Percentiles rank a stretch among this genome's conserved stretches.
phyloP scores from a whole-genome alignment of 2,797 vertebrate genomes.

The Distichodus sexfasciatus region DNA sequence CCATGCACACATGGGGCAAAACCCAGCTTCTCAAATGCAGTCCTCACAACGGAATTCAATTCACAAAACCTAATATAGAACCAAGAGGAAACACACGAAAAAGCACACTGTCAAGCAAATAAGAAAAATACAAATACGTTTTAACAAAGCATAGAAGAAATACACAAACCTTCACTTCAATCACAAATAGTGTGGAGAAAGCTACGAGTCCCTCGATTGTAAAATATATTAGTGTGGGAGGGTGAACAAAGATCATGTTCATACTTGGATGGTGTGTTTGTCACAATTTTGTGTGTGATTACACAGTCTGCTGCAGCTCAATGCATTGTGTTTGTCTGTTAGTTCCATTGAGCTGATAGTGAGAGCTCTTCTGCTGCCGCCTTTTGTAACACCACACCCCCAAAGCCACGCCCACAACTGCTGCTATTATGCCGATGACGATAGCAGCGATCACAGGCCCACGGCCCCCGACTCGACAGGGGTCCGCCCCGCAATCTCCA shows the following conservation, averaged over 20 bases:
- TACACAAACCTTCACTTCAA: constrained; percentile 43
- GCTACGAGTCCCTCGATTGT: constrained; percentile 5
- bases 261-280: constrained; percentile 16
- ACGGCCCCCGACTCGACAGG: constrained; percentile 66
- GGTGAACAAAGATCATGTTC: constrained; percentile 22
- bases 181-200: constrained; percentile 50
- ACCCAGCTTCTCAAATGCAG: constrained; percentile 33
- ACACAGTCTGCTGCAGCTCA: constrained; percentile 95
- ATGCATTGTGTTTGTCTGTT: constrained; percentile 86
- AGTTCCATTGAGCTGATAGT: constrained; percentile 91
- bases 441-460: constrained; percentile 82
- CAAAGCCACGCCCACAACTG: constrained; percentile 68
- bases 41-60: constrained; percentile 31
- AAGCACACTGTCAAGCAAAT: constrained; percentile 18
- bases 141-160: constrained; percentile 38
- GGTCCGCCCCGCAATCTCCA: constrained; percentile 66
- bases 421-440: constrained; percentile 77
- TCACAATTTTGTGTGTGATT: constrained; percentile 49
- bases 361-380: constrained; percentile 86
- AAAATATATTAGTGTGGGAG: constrained; percentile 20
- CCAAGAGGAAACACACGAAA: constrained; percentile 26
- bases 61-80: constrained; percentile 33
- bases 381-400: constrained; percentile 87
- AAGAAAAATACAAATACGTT: constrained; percentile 32
- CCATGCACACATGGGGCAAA: background rate